phyloP scores from a whole-genome alignment of 2,888 invertebrate species.

The Theretra japonica region DNA sequence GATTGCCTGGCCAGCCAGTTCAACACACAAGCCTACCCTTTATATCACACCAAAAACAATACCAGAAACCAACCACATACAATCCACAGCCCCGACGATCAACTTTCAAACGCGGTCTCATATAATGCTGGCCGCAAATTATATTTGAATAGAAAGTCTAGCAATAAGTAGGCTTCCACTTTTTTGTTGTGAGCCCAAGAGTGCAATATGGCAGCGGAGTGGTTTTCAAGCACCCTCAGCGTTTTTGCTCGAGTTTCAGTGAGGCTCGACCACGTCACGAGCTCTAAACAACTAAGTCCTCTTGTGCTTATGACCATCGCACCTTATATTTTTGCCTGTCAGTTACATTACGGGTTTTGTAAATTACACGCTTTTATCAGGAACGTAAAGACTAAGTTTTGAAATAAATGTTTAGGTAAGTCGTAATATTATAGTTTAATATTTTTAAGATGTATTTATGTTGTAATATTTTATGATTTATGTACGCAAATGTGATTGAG shows the following conservation, averaged over 20 bases:
- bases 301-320: slow-evolving; percentile 58
- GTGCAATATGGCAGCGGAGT: slow-evolving; percentile 66
- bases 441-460: too few relatives aligned
- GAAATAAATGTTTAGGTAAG: too few relatives aligned
- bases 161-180: slow-evolving; percentile 54
- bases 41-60: too few relatives aligned
- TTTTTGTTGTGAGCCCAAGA: slow-evolving; percentile 58
- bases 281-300: slow-evolving; percentile 70
- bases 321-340: slow-evolving; percentile 25
- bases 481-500: too few relatives aligned
- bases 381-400: too few relatives aligned
- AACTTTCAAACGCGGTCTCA: slow-evolving; percentile 34
- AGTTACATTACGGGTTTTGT: background rate
- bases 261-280: slow-evolving; percentile 40
- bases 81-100: background rate
- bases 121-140: slow-evolving; percentile 43
- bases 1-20: too few relatives aligned
- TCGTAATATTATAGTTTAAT: too few relatives aligned
- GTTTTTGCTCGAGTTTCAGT: slow-evolving; percentile 54
- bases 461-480: too few relatives aligned
- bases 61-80: too few relatives aligned
- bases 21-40: too few relatives aligned
- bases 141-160: slow-evolving; percentile 53
- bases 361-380: too few relatives aligned
- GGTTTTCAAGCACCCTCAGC: slow-evolving; percentile 56